A percentile compares a stretch with the other conserved stretches of the same genome.
phyloP scores from a whole-genome alignment of 2,113 vertebrate genomes.

The Embiotoca jacksoni region DNA sequence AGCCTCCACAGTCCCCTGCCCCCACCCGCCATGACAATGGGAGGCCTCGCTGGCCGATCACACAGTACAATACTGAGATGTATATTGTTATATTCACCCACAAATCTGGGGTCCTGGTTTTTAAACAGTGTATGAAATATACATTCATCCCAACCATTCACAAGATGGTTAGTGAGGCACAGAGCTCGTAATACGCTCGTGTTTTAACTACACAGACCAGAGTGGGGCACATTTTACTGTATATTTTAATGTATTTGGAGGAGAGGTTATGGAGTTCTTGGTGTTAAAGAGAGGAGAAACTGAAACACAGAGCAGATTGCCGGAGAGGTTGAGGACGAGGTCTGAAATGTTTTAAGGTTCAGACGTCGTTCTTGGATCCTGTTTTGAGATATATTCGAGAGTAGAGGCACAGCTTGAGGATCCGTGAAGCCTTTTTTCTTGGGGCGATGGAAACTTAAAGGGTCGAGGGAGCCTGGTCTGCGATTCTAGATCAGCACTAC shows the following conservation, averaged over 20 bases:
- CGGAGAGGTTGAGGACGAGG: constrained; percentile 28
- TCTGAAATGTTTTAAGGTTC: constrained; percentile 36
- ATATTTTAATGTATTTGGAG: constrained; percentile 74
- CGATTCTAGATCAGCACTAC: constrained; percentile 41
- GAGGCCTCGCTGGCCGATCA: constrained; percentile 59
- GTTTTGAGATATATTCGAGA: background rate
- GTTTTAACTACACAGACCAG: constrained; percentile 57
- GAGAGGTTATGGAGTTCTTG: constrained; percentile 16
- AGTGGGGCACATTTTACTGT: constrained; percentile 72
- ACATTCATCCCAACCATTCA: constrained; percentile 52
- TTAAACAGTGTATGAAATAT: constrained; percentile 63
- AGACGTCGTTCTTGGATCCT: background rate
- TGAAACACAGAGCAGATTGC: constrained; percentile 27
- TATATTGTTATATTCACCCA: constrained; percentile 70
- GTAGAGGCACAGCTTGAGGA: constrained; percentile 4
- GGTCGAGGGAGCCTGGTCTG: constrained; percentile 41
- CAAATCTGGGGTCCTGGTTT: constrained; percentile 65
- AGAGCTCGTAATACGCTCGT: constrained; percentile 49
- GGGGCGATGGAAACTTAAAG: constrained; percentile 3
- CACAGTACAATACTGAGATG: constrained; percentile 71
- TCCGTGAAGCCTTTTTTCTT: constrained; percentile 1
- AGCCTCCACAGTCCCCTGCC: constrained; percentile 60
- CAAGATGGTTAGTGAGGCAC: constrained; percentile 49
- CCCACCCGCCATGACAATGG: constrained; percentile 52
- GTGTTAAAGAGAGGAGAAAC: constrained; percentile 15